Evolutionary conservation across 2,888 invertebrate genomes (phyloP).

Genomic region (Opisthograptis luteolata): DNA sequence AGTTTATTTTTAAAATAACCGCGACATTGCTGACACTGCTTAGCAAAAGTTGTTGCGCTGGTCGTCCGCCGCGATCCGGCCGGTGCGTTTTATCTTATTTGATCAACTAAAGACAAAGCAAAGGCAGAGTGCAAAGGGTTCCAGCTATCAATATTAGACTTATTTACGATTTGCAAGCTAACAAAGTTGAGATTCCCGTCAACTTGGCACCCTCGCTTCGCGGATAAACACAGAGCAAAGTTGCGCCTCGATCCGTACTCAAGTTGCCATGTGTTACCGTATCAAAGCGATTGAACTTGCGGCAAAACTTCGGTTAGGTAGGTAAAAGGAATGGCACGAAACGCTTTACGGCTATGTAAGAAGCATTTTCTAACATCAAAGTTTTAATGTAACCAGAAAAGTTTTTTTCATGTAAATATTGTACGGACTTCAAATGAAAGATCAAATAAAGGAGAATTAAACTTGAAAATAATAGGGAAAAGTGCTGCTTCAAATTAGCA

Average conservation of each 20-base stretch:
- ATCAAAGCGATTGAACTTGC: conserved; percentile 37
- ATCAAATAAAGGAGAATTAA: no score
- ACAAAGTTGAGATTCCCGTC: conserved; percentile 2
- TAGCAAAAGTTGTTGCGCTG: no score
- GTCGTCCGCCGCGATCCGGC: no score
- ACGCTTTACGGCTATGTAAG: conserved; percentile 9
- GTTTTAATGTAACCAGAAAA: conserved; percentile 24
- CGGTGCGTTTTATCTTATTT: no score
- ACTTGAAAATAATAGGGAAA: no score
- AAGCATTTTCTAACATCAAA: conserved; percentile 13
- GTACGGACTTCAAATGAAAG: conserved; percentile 1
- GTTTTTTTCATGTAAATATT: not conserved
- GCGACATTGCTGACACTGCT: no score
- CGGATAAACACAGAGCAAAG: conserved; percentile 32
- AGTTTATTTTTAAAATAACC: no score
- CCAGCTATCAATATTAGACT: conserved; percentile 1
- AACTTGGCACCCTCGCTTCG: not conserved
- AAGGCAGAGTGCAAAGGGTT: not conserved
- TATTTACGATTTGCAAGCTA: conserved; percentile 3
- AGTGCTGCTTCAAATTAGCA: no score
- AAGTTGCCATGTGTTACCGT: conserved; percentile 36
- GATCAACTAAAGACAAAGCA: no score
- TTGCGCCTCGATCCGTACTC: conserved; percentile 21
- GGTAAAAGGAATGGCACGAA: conserved; percentile 6
- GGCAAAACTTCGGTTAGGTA: conserved; percentile 12